Conservation (phyloP, 2,113 vertebrate genomes). For the Pogona vitticeps region DNA sequence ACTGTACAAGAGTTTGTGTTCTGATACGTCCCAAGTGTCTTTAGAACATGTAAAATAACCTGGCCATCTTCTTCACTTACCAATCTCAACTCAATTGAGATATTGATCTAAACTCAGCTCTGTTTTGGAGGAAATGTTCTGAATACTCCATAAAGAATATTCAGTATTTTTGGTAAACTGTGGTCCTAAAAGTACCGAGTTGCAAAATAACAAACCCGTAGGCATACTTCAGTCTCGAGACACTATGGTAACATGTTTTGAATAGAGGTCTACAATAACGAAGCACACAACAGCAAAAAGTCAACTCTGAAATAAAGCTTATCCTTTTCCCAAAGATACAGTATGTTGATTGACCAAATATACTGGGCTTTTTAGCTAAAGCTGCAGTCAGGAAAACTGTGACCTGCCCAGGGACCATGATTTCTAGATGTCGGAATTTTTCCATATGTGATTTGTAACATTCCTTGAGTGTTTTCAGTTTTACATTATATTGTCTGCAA, state of each 20-base stretch:
- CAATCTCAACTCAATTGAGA: background rate
- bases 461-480: background rate
- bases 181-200: background rate
- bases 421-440: too few relatives aligned
- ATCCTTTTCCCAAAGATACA: background rate
- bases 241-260: too few relatives aligned
- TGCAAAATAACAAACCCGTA: background rate
- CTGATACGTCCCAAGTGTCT: background rate
- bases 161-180: constrained; percentile 2
- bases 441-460: too few relatives aligned
- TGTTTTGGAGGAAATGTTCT: constrained; percentile 27
- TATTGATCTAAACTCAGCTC: constrained; percentile 35
- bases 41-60: constrained; percentile 39
- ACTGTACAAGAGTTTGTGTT: background rate
- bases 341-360: accelerated
- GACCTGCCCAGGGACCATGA: background rate
- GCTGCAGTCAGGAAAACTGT: background rate
- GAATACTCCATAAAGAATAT: constrained; percentile 5
- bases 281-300: background rate
- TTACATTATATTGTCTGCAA: background rate
- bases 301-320: constrained; percentile 13
- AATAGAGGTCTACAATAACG: too few relatives aligned
- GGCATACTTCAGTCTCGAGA: too few relatives aligned
- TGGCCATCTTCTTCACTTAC: constrained; percentile 20
- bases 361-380: background rate